Evolutionary conservation across 1,140 invertebrate genomes (phyloP), one percentile per base, ranked within the genome.

Genomic region (Tetramorium simillimum): DNA sequence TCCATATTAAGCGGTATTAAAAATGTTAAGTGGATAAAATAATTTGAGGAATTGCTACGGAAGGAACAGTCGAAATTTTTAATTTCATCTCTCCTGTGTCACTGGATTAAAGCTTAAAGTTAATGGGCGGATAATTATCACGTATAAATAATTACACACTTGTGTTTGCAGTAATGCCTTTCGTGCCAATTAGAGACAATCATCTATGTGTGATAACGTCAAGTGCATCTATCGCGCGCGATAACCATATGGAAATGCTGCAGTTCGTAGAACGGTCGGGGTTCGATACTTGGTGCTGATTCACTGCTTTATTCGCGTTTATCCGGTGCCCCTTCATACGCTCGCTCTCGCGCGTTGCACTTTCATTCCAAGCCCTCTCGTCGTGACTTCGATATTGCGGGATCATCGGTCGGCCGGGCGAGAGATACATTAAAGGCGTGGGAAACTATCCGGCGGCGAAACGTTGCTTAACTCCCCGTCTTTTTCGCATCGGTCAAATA

Each of bases 341-440:
- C 53, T 73, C 69, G 37, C 65, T 53, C 51, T 53, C 51, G 51
- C 24, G 65, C 51, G 49, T 21, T 81, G 80, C 80, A 84, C 80
- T 84, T 84, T 84, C 80, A 56, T 84, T 73, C 12, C 40, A 46
- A 75, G 69, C 80, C 80, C 69, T 84, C 80, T 73, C 69, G 51
- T 84, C 80, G 69, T 84, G 67, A 84, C 80, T 84, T 84, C 80
- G 80, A 84, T 84, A 84, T 84, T 84, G 80, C 69, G 80, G 80
- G 80, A 84, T 84, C 80, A 84, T 73, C 69, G 69, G 80, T 82
- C 80, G 80, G 18, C 46, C 53, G 53, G 28, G 43, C 40, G 53
- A 51, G 37, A 81, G 77, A 56, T 53, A 37, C 56, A 62, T 70
- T 81, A 81, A 70, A 81, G 78, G 49, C 78, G 80, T 84, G 80